Evolutionary conservation across 2,888 invertebrate species (phyloP), one percentile per base, ranked within the genome.

Genomic region (Drosophila nigricruria): DNA sequence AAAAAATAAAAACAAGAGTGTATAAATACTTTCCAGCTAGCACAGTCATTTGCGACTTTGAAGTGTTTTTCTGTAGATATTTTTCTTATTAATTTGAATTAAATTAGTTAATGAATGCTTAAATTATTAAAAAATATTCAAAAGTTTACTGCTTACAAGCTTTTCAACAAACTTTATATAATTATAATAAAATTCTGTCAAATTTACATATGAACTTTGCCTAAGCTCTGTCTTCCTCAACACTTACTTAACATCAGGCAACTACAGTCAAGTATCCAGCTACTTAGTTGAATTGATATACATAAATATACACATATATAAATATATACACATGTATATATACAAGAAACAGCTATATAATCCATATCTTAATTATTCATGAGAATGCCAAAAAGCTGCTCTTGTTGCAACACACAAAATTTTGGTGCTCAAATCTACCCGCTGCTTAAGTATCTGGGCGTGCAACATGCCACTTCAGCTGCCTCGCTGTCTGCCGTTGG

Each of bases 401-500:
- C 20, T 36, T 54, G 43, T 60, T 70, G 65, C 53, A 57, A 52
- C 47, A 63, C 63, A 70, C 63, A 14, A 12, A 27, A 49, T 64
- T 43, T 42, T 38, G 57, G 52, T 66, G 45, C 36, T 53, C 23
- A 34, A 47, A 59, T 49, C 60, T 42, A 38, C 38, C 66, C 49
- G 59, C 43, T 42, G 62, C 25, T 65, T 58, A 64, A 77, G 75
- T 77, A 62, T 16, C 47, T 59, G 78, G 65, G 77, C 79, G 69
- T 77, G 79, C 77, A 78, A 49, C 52, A 30, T 40, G 65, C 65
- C 79, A 78, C 79, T 77, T 77, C 79, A 78, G 77, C 77, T 74
- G 78, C 64, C 58, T 20, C 40, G 14, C 32, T 50, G 77, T 71
- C 77, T 70, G 52, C 8, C 40, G 25, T 20, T 53, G 47, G 52